Evolutionary conservation across 2,113 vertebrate genomes (phyloP).

Genomic region (Lepus europaeus): DNA sequence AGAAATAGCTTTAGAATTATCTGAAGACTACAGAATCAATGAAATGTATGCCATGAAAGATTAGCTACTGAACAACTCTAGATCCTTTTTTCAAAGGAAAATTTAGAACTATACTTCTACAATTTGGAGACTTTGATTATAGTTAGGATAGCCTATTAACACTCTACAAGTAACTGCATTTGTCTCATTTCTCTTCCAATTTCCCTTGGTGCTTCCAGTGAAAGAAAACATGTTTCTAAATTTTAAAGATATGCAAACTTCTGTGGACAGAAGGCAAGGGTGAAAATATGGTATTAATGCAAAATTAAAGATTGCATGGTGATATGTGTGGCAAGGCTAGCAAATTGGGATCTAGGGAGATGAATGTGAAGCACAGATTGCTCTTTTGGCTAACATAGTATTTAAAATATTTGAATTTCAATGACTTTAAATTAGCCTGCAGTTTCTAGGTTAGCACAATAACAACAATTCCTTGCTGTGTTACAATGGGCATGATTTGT

Average conservation of each 20-base stretch:
- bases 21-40: neutral
- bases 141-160: neutral
- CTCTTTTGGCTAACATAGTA: neutral
- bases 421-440: neutral
- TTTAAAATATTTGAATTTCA: neutral
- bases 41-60: neutral
- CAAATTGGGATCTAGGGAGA: neutral
- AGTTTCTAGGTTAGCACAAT: neutral
- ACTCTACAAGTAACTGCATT: neutral
- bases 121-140: neutral
- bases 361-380: neutral
- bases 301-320: neutral
- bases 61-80: neutral
- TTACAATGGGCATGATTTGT: neutral
- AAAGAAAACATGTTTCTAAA: neutral
- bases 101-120: neutral
- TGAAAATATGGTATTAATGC: neutral
- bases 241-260: neutral
- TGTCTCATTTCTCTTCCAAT: neutral
- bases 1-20: neutral
- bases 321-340: neutral
- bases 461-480: neutral
- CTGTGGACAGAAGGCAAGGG: neutral
- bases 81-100: neutral
- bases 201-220: neutral